A percentile compares a stretch with the other conserved stretches of the same genome.
These are phyloP conservation scores for Polyploca ridens DNA, from an alignment of 2,888 invertebrate species.

Conservation along the genomic window DNA sequence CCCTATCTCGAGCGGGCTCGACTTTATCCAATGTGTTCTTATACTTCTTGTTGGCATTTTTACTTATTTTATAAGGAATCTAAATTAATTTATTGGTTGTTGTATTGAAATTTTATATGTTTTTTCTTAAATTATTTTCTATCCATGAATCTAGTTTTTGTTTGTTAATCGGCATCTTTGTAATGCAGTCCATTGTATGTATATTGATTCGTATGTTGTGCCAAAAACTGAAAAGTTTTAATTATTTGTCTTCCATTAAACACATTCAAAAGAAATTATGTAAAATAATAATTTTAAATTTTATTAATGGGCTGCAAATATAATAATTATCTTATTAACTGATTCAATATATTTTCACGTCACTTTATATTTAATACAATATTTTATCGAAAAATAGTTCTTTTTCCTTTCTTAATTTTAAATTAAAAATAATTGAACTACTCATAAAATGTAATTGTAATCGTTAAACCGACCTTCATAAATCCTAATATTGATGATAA, in stretches of 20 bases:
- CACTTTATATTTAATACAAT: conserved; percentile 46
- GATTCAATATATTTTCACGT: conserved; percentile 49
- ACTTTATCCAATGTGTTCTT: conserved; percentile 82
- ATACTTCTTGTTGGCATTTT: conserved; percentile 84
- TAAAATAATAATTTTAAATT: conserved; percentile 4
- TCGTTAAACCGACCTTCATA: conserved; percentile 84
- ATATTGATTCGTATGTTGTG: conserved; percentile 53
- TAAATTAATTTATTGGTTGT: conserved; percentile 85
- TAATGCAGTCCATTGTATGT: conserved; percentile 74
- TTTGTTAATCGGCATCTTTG: conserved; percentile 76
- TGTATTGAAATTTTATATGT: conserved; percentile 80
- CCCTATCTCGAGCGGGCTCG: conserved; percentile 37
- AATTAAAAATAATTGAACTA: conserved; percentile 76
- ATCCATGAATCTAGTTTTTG: conserved; percentile 60
- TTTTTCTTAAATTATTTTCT: conserved; percentile 80
- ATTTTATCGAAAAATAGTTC: conserved; percentile 61
- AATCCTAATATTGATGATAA: conserved; percentile 85
- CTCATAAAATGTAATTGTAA: conserved; percentile 82
- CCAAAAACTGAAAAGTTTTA: conserved; percentile 61
- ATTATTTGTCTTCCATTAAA: conserved; percentile 65
- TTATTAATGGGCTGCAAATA: conserved; percentile 56
- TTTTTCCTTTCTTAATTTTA: conserved; percentile 76
- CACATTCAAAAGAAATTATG: neutral
- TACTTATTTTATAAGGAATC: conserved; percentile 84
- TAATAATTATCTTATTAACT: conserved; percentile 37